Percentiles rank a stretch among this genome's conserved stretches.
Conservation (phyloP, 2,113 vertebrate species). For the Hypocryptadius cinnamomeus region DNA sequence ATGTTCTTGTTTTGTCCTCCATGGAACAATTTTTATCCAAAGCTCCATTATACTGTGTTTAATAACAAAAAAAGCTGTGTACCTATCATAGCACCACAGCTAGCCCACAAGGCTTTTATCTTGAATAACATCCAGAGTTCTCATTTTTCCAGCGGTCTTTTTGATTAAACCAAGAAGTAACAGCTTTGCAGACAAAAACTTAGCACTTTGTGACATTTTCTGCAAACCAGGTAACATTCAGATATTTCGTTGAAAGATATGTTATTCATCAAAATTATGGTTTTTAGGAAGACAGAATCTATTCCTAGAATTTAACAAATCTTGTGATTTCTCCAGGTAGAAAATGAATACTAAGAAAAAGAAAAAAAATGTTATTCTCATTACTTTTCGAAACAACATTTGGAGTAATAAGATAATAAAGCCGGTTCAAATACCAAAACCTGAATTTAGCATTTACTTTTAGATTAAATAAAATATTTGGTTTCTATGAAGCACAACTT, state of each 20-base stretch:
- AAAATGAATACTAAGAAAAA: neutral
- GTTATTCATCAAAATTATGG: neutral
- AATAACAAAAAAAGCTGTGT: neutral
- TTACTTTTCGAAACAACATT: neutral
- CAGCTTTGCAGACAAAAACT: neutral
- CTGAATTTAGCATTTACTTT: neutral
- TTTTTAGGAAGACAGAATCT: neutral
- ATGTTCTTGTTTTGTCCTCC: neutral
- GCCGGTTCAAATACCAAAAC: neutral
- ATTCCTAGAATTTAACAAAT: neutral
- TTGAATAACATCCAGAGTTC: neutral
- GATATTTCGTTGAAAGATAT: neutral
- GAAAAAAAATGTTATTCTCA: neutral
- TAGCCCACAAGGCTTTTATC: neutral
- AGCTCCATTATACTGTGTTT: neutral
- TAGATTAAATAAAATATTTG: neutral
- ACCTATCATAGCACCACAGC: neutral
- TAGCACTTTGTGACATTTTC: neutral
- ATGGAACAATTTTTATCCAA: neutral
- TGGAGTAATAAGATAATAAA: neutral
- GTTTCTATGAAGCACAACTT: neutral
- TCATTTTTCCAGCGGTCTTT: neutral
- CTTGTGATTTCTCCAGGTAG: neutral
- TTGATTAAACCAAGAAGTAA: neutral
- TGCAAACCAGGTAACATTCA: neutral